These are phyloP conservation scores for Diacarnus erythraeanus DNA, from an alignment of 37 sponge, comb jelly and placozoan species.

Conservation along the genomic window DNA sequence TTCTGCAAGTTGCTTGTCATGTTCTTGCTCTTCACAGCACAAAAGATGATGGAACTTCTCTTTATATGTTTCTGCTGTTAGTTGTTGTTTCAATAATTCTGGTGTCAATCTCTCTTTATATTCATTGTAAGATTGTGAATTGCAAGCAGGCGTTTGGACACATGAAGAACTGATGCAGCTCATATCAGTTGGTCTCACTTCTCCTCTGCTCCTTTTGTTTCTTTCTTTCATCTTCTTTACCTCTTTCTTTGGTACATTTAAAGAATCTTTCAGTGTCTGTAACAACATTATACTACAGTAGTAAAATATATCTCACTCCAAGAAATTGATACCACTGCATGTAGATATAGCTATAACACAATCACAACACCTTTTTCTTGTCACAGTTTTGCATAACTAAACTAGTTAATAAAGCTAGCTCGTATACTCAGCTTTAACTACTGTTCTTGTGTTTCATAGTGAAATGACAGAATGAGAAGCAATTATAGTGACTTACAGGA, in stretches of 20 bases:
- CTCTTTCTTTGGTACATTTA: conserved; percentile 2
- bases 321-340: neutral
- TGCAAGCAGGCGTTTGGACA: neutral
- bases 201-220: conserved; percentile 7
- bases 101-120: conserved; percentile 1
- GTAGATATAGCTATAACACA: neutral
- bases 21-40: conserved; percentile 74
- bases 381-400: no score
- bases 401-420: no score
- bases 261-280: neutral
- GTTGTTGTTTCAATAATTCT: neutral
- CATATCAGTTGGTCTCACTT: conserved; percentile 5
- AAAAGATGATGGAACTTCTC: conserved; percentile 70
- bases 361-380: no score
- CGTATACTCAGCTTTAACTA: no score
- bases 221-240: neutral
- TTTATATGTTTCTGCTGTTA: conserved; percentile 49
- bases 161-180: neutral
- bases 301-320: neutral
- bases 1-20: conserved; percentile 26
- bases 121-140: conserved; percentile 1
- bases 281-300: neutral
- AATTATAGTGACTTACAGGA: no score
- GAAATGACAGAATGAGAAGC: no score
- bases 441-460: no score